A percentile compares a stretch with the other conserved stretches of the same genome.
Conservation (phyloP, 2,888 invertebrate genomes). For the Calameuta pallipes region DNA sequence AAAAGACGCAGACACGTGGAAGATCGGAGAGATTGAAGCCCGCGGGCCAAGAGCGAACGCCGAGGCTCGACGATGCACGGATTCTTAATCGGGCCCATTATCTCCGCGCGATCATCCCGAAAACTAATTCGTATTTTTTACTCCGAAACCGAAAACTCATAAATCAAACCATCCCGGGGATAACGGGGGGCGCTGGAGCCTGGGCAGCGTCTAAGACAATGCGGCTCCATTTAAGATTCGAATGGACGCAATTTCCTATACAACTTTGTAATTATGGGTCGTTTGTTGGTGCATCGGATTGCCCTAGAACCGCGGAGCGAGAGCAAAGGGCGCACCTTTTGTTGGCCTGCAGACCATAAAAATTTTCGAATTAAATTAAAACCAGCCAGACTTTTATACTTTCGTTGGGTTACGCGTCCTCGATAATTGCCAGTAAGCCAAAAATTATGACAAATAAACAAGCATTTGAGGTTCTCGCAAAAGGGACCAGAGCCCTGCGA, state of each 20-base stretch:
- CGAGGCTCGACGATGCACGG: conserved; percentile 23
- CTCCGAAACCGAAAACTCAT: conserved; percentile 66
- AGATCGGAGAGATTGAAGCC: background rate
- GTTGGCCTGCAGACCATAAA: conserved; percentile 51
- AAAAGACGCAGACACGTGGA: background rate
- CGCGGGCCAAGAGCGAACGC: background rate
- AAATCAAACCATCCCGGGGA: conserved; percentile 60
- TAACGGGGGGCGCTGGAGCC: conserved; percentile 27
- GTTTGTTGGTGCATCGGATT: conserved; percentile 53
- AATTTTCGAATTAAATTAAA: conserved; percentile 60
- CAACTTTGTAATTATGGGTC: conserved; percentile 66
- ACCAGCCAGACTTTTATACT: conserved; percentile 26
- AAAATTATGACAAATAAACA: background rate
- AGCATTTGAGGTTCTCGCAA: background rate
- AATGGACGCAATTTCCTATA: conserved; percentile 66
- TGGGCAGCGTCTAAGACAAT: conserved; percentile 54
- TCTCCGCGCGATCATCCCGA: conserved; percentile 65
- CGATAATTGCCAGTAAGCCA: conserved; percentile 2
- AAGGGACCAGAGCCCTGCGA: background rate
- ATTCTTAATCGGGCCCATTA: conserved; percentile 66
- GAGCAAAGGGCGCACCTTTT: conserved; percentile 18
- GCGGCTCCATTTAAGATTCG: conserved; percentile 64
- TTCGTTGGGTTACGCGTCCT: conserved; percentile 2
- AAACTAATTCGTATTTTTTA: conserved; percentile 66
- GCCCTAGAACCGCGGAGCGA: conserved; percentile 7